These are phyloP conservation scores for Mustela lutreola DNA, from an alignment of 2,113 vertebrate species.

Conservation along the genomic window DNA sequence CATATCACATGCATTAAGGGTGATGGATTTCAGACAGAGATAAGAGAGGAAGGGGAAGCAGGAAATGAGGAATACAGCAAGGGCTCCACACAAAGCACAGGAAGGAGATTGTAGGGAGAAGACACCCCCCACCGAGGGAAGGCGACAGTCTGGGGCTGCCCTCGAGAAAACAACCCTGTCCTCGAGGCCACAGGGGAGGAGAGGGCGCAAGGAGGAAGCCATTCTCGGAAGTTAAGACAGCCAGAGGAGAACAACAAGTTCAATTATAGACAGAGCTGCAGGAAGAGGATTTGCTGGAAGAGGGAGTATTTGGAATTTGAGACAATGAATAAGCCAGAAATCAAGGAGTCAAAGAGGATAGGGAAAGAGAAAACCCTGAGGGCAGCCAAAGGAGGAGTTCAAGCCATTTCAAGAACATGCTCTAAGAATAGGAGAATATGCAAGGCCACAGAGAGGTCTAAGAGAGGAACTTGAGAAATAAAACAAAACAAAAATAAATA, in stretches of 20 bases:
- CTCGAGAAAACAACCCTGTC: conserved; percentile 55
- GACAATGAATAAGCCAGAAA: conserved; percentile 62
- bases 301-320: conserved; percentile 65
- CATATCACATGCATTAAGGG: conserved; percentile 44
- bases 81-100: conserved; percentile 60
- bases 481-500: neutral
- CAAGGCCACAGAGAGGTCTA: neutral
- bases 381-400: conserved; percentile 49
- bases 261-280: conserved; percentile 64
- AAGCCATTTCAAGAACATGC: neutral
- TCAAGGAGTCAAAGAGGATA: neutral
- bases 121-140: conserved; percentile 55
- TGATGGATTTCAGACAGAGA: conserved; percentile 60
- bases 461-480: neutral
- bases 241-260: conserved; percentile 67
- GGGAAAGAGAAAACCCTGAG: conserved; percentile 45
- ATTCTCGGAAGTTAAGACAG: conserved; percentile 40
- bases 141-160: conserved; percentile 69
- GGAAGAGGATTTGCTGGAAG: conserved; percentile 37
- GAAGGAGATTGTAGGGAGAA: conserved; percentile 57
- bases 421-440: neutral
- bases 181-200: conserved; percentile 28
- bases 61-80: conserved; percentile 19
- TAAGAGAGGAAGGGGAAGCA: conserved; percentile 71
- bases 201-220: conserved; percentile 11